These are phyloP conservation scores for Drosophila rubida DNA, from an alignment of 2,888 invertebrate species.

Conservation along the genomic window DNA sequence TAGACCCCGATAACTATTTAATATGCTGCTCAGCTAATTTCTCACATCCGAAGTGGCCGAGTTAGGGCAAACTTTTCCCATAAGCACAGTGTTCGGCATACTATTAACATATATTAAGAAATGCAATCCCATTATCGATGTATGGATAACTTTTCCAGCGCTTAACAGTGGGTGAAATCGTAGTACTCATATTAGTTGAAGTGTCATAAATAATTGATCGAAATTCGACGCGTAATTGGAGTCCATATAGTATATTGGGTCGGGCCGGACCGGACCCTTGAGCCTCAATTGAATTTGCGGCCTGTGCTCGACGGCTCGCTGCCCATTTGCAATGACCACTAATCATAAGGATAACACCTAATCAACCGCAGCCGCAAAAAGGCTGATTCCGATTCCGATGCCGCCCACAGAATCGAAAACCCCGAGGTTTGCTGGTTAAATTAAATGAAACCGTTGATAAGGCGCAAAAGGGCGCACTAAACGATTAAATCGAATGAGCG, in stretches of 20 bases:
- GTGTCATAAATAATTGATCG: slow-evolving; percentile 50
- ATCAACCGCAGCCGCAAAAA: slow-evolving; percentile 69
- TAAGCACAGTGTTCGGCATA: neutral
- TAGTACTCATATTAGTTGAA: slow-evolving; percentile 3
- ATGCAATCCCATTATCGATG: neutral
- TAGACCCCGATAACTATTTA: neutral
- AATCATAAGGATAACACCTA: slow-evolving; percentile 81
- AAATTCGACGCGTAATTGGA: slow-evolving; percentile 42
- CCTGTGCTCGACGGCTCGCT: slow-evolving; percentile 25
- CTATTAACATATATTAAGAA: neutral
- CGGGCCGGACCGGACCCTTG: slow-evolving; percentile 30
- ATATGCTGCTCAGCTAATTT: neutral
- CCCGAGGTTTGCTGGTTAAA: slow-evolving; percentile 60
- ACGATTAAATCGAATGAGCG: slow-evolving; percentile 80
- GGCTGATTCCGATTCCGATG: neutral
- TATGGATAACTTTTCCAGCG: neutral
- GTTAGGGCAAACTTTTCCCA: neutral
- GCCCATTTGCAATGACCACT: slow-evolving; percentile 66
- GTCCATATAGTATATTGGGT: slow-evolving; percentile 2
- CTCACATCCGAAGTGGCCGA: neutral
- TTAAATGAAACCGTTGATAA: slow-evolving; percentile 81
- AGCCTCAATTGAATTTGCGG: slow-evolving; percentile 48
- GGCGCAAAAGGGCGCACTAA: slow-evolving; percentile 81
- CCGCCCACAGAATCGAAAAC: slow-evolving; percentile 64
- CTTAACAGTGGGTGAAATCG: neutral